A percentile compares a stretch with the other conserved stretches of the same genome.
Conservation (phyloP, 2,113 vertebrate genomes). For the Anthoscopus minutus region DNA sequence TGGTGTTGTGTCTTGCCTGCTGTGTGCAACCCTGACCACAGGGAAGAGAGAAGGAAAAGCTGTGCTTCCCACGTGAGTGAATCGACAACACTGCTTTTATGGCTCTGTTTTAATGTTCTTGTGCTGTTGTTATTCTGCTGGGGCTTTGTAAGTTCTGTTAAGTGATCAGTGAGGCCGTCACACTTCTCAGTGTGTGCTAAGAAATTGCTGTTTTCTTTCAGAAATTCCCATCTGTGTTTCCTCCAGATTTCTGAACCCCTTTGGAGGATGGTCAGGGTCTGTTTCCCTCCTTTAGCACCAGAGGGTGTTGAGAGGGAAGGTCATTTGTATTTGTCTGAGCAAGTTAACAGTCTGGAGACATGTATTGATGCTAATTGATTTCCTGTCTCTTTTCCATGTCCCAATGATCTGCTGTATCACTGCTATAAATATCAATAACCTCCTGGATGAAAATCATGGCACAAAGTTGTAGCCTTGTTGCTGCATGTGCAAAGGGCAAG, state of each 20-base stretch:
- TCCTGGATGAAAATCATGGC: background rate
- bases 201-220: background rate
- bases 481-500: background rate
- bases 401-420: conserved; percentile 31
- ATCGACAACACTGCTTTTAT: background rate
- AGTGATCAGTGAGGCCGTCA: background rate
- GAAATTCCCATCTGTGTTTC: background rate
- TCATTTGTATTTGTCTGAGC: background rate
- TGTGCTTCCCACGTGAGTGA: background rate
- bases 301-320: background rate
- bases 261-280: background rate
- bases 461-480: background rate
- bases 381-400: conserved; percentile 22
- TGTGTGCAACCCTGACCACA: background rate
- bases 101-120: background rate
- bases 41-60: background rate
- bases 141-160: background rate
- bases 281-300: background rate
- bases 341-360: background rate
- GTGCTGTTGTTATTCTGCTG: background rate
- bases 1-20: background rate
- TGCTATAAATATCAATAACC: conserved; percentile 26
- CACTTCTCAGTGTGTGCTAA: background rate
- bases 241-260: background rate
- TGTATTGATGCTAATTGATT: background rate